These are phyloP conservation scores for Phalacrocorax carbo DNA, from an alignment of 2,113 vertebrate species.

Conservation along the genomic window DNA sequence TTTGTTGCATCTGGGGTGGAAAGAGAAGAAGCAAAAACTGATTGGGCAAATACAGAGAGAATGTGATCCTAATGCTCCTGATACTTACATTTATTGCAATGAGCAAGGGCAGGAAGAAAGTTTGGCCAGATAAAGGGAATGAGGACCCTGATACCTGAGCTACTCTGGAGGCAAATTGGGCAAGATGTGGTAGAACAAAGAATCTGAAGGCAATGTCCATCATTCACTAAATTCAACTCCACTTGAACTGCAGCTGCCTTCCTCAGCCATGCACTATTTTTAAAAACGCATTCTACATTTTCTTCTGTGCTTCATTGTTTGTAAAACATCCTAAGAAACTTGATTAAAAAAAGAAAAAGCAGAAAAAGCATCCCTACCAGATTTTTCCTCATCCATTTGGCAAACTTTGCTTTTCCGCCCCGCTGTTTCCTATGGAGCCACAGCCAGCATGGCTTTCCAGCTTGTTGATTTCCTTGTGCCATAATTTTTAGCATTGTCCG, in stretches of 20 bases:
- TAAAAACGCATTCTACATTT: neutral
- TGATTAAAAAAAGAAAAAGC: neutral
- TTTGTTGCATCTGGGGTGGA: neutral
- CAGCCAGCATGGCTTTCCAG: neutral
- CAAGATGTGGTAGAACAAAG: neutral
- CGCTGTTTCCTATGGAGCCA: neutral
- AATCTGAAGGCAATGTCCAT: neutral
- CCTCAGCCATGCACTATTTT: neutral
- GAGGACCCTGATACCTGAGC: neutral
- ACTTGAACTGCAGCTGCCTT: neutral
- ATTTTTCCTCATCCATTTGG: constrained; percentile 23
- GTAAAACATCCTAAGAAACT: neutral
- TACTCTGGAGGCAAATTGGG: neutral
- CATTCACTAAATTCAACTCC: neutral
- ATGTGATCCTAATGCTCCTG: neutral
- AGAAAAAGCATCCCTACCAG: neutral
- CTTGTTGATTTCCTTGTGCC: constrained; percentile 34
- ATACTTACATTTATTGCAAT: neutral
- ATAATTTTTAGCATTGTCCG: neutral
- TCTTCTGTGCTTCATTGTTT: neutral
- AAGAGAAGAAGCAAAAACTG: neutral
- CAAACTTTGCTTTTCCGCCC: neutral
- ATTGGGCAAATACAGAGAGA: neutral
- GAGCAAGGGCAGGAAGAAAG: neutral
- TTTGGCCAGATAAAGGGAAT: neutral